Percentiles rank a stretch among this genome's conserved stretches.
These are phyloP conservation scores for Mystacides longicornis DNA, from an alignment of 2,888 invertebrate genomes.

Conservation along the genomic window DNA sequence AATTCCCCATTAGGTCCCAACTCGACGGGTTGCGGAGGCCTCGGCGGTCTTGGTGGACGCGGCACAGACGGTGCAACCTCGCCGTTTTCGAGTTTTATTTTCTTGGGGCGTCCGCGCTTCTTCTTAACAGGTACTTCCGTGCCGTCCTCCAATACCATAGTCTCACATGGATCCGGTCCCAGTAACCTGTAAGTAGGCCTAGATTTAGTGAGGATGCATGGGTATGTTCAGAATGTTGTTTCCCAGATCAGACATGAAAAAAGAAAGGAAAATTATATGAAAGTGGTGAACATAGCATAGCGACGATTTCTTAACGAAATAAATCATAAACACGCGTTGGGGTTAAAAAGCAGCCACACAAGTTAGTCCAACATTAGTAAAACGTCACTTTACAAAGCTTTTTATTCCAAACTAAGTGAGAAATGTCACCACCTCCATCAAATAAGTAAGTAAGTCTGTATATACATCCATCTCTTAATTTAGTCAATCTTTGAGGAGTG, in stretches of 20 bases:
- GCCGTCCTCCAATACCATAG: conserved; percentile 53
- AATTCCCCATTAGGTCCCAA: conserved; percentile 35
- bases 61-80: conserved; percentile 54
- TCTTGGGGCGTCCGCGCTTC: conserved; percentile 85
- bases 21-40: conserved; percentile 32
- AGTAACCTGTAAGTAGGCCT: conserved; percentile 40
- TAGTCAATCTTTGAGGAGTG: no score
- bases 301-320: no score
- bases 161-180: conserved; percentile 47
- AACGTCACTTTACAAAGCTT: no score
- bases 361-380: no score
- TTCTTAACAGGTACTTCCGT: conserved; percentile 70
- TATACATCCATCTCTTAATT: no score
- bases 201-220: neutral
- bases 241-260: neutral
- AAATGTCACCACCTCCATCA: no score
- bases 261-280: neutral
- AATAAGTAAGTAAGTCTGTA: no score
- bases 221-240: neutral
- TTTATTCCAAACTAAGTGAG: no score
- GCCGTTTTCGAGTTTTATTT: conserved; percentile 63
- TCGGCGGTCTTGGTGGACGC: conserved; percentile 43
- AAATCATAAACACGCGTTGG: no score
- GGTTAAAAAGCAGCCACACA: no score
- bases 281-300: no score